These are phyloP conservation scores for Parazoanthus atlanticus DNA, from an alignment of 92 coral and sea anemone genomes.

Conservation along the genomic window DNA sequence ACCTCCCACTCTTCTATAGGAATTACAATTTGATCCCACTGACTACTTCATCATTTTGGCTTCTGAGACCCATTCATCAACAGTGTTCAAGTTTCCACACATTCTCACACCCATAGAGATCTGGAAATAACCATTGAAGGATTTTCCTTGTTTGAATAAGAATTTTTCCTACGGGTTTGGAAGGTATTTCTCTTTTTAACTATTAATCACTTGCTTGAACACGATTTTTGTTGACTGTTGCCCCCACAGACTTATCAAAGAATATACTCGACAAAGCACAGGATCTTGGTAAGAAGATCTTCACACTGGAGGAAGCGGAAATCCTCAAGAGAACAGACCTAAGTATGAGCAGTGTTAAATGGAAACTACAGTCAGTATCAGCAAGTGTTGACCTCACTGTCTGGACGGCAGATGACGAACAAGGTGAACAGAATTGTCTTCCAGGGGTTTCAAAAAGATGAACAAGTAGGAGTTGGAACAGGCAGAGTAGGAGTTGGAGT, in stretches of 20 bases:
- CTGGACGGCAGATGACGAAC: constrained; percentile 91
- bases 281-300: constrained; percentile 73
- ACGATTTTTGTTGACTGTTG: background rate
- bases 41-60: too few relatives aligned
- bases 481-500: too few relatives aligned
- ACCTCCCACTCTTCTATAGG: too few relatives aligned
- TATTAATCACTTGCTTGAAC: background rate
- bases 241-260: constrained; percentile 45
- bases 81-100: too few relatives aligned
- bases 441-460: too few relatives aligned
- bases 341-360: constrained; percentile 58
- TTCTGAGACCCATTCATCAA: too few relatives aligned
- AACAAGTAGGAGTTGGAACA: too few relatives aligned
- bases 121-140: too few relatives aligned
- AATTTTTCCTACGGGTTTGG: too few relatives aligned
- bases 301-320: constrained; percentile 74
- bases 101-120: too few relatives aligned
- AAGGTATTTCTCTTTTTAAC: background rate
- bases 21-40: too few relatives aligned
- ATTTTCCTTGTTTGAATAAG: background rate
- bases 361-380: constrained; percentile 92
- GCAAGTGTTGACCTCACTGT: constrained; percentile 93
- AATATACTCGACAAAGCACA: constrained; percentile 71
- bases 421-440: constrained; percentile 50
- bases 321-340: constrained; percentile 77